Evolutionary conservation across 2,797 vertebrate species (phyloP), one percentile per base, ranked within the genome.

Genomic region (Etheostoma nigrum): DNA sequence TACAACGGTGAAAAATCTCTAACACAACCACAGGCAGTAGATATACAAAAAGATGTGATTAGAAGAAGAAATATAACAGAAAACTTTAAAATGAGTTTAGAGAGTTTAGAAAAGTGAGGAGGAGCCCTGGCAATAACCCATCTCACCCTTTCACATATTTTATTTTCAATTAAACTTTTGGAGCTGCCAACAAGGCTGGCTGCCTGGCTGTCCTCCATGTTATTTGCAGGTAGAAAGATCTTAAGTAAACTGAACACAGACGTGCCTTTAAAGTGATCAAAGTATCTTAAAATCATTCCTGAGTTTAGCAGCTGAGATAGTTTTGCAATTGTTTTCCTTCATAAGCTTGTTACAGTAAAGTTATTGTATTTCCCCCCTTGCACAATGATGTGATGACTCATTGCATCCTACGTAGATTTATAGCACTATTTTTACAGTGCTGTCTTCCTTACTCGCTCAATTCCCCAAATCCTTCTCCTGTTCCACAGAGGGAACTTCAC

Each of bases 361-460:
- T 74, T 77, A 51, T 77, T 76, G n/a, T 65, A 16, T 70, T 73
- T 57, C 49, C 47, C 77, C 53, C 40, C 4, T 57, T 45, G 47
- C 48, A 80, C 62, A 81, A 59, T 65, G 69, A 81, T 18, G 59
- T 61, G 81, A 81, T 91, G 90, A 92, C 62, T 90, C 91, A 88
- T 36, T 65, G 60, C 88, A 73, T 88, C 86, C 88, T 73, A 86
- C 77, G 25, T 64, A 78, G 78, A 87, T 87, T 89, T 86, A 74
- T 70, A 72, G 44, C 66, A 76, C 76, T 88, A 87, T 89, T 88
- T 92, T 91, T 89, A 86, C 66, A 68, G 81, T 76, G 36, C 36
- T 11, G 74, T 72, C 76, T 69, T 74, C 61, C 57, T 76, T 60
- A 66, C 66, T 74, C 44, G 6, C 67, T 82, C 61, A 78, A 52